phyloP scores from a whole-genome alignment of 2,888 invertebrate genomes.

The Sepiola atlantica region DNA sequence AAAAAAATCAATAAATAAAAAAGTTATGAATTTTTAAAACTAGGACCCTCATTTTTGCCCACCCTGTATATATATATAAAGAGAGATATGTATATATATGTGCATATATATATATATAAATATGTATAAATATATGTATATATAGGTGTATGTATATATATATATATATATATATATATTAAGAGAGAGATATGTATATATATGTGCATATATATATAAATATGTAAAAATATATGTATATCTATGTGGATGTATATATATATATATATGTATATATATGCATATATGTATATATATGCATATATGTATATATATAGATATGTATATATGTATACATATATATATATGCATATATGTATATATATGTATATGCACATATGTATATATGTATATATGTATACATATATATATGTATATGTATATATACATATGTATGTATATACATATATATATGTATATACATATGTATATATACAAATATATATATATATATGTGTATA shows the following conservation, averaged over 20 bases:
- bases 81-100: too few relatives aligned
- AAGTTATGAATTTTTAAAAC: too few relatives aligned
- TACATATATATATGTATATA: neutral
- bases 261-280: neutral
- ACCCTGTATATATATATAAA: too few relatives aligned
- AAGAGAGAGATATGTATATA: too few relatives aligned
- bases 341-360: neutral
- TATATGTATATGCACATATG: neutral
- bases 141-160: neutral
- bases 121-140: too few relatives aligned
- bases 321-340: neutral
- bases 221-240: neutral
- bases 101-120: too few relatives aligned
- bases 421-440: neutral
- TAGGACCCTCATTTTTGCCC: too few relatives aligned
- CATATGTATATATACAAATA: neutral
- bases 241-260: neutral
- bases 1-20: too few relatives aligned
- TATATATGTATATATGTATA: constrained; percentile 6
- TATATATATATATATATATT: neutral
- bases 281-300: neutral
- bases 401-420: neutral
- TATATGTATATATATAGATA: neutral
- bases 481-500: neutral
- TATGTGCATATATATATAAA: too few relatives aligned